Base-by-base conservation (phyloP, 2,113 vertebrate species). In the Ameiurus melas region DNA sequence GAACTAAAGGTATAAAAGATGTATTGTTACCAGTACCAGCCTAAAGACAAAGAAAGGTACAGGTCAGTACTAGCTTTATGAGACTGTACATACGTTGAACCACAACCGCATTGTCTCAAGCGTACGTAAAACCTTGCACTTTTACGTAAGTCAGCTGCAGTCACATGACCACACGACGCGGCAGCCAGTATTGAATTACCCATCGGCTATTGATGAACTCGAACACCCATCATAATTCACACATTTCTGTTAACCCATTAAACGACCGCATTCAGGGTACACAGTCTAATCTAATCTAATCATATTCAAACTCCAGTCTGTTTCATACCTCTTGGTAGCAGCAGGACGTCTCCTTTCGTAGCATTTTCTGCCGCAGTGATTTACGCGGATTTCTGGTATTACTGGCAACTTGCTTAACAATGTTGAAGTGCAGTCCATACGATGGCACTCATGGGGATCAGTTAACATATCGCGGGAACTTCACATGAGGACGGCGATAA, bases 241-340 rank as follows among this genome's bases (percentile, higher is more conserved):
- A 73, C 53, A 25, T 7, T 70, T 70, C 17, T 84, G 13, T 5
- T 53, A 57, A 70, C 47, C 19, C 27, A 83, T 33, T 62, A n/a
- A 30, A 62, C 4, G 4, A 78, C 33, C 25, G 25, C 55, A 25
- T 13, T 60, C 33, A 83, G 30, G 6, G n/a, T 13, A 58, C 30
- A 36, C 19, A 57, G 33, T 60, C 84, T 39, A 47, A 47, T 47
- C 43, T 47, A 47, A 47, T 47, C 43, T 47, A 33, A 17, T 55
- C 47, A 39, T 33, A 36, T 39, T 66, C 27, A 66, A n/a, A 36
- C 2, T 14, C 0, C 0, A 30, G 19, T 81, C 53, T 81, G 27
- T 13, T 73, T 80, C 75, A 36, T 94, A 99, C 98, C 97, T 98
- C 97, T 88, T 94, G 94, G 92, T 98, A 99, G 78, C 96, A 95